Evolutionary conservation across 2,113 vertebrate species (phyloP), one percentile per base, ranked within the genome.

Genomic region (Phoxinus phoxinus): DNA sequence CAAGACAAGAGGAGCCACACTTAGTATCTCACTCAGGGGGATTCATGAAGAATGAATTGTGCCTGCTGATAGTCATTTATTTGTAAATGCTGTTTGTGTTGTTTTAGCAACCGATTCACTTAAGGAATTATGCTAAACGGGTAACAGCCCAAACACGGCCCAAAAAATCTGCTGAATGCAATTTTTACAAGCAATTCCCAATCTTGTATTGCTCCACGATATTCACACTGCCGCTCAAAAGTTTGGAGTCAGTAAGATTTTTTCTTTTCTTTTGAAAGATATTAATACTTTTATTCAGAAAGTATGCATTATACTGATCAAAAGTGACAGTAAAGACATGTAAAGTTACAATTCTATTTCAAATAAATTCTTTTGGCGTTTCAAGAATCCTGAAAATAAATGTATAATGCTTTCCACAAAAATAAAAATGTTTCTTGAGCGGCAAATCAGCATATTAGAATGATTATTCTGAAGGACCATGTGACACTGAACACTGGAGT

Each of bases 91-190:
- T 44, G n/a, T 63, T 4, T 81, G 58, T 25, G n/a, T 65, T 65
- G 58, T 65, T 65, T 81, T 63, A 63, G n/a, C 37, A 7, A 23
- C 58, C 4, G 7, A 30, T 65, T 80, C 37, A 80, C 53, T 80
- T 44, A 80, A n/a, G 35, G 32, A 35, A 79, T 79, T 79, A 37
- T 79, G 77, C 23, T 61, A 79, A 59, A 41, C 56, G 25, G 30
- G 3, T 41, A 15, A 79, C 3, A 19, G 17, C 30, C 19, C 30
- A n/a, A 79, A 17, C 30, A 79, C 0, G 3, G 53, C 12, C 9
- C 27, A 11, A 61, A 78, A 25, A n/a, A 41, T 17, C 2, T 11
- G 4, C 35, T 61, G 13, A 80, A 61, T 63, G 32, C 78, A 63
- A 80, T 80, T 46, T 63, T 23, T 37, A 80, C 56, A 59, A 37